A percentile compares a stretch with the other conserved stretches of the same genome.
Conservation (phyloP, 2,888 invertebrate genomes). For the Thera britannica region DNA sequence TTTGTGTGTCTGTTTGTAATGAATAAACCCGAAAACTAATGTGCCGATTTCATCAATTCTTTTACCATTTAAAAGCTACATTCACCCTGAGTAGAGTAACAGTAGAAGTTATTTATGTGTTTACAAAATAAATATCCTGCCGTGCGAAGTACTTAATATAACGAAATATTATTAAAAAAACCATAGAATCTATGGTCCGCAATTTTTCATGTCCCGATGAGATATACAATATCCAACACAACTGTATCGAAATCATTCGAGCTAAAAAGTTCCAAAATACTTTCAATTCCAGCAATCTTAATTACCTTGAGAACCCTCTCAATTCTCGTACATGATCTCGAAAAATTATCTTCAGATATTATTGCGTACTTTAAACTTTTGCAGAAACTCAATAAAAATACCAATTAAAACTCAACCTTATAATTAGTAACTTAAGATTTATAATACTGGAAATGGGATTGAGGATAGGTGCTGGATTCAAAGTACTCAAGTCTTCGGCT, state of each 20-base stretch:
- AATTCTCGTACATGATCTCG: conserved; percentile 26
- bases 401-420: conserved; percentile 33
- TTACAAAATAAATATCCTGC: no score
- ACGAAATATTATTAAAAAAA: no score
- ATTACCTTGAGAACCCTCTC: conserved; percentile 24
- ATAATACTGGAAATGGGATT: conserved; percentile 22
- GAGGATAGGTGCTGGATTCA: conserved; percentile 44
- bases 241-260: neutral
- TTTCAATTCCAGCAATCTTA: conserved; percentile 29
- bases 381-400: conserved; percentile 27
- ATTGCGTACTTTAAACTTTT: conserved; percentile 49
- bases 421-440: conserved; percentile 11
- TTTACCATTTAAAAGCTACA: no score
- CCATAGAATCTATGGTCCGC: no score
- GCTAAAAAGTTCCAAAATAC: neutral
- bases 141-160: no score
- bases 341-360: conserved; percentile 41
- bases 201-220: no score
- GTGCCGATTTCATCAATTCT: no score
- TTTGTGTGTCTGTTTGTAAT: no score
- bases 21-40: no score
- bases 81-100: no score
- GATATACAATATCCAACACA: no score
- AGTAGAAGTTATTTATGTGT: no score
- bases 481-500: conserved; percentile 48